Base-by-base conservation (phyloP, 2,888 invertebrate genomes). In the Erpobdella octoculata region DNA sequence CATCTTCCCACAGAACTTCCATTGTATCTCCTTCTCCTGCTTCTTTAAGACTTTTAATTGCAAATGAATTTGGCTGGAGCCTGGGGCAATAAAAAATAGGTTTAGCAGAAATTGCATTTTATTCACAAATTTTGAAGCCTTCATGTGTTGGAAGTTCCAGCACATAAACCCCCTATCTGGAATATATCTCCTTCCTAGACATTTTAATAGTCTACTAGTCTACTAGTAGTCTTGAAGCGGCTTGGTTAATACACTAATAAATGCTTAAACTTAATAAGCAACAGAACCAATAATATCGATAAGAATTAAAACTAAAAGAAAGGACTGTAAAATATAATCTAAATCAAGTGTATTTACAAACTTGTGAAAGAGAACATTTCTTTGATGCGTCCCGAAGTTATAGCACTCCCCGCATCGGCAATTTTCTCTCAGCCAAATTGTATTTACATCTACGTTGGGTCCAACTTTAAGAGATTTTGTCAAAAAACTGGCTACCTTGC, bases 381-480 rank as follows among this genome's bases (percentile, higher is more conserved):
- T 86, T 81, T 89, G 89, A 74, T 85, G 85, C 0, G 88, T 88
- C 36, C 82, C 81, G 0, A 80, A 78, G 77, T 88, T 87, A 78
- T 88, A 88, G 76, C 89, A 90, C 37, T 81, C 78, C 0, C 79
- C 72, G 79, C 89, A 88, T 85, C 86, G 85, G 84, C 88, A 88
- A 77, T 88, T 85, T 78, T 88, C 88, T 73, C 88, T 81, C 15
- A 88, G 83, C 88, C 88, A 88, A n/a, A 69, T 64, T 1, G 66
- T 66, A 35, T 71, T 71, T 35, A 66, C 36, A 18, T 38, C 21
- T 25, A 15, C 31, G 15, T 28, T 62, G 8, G 12, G 31, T 65
- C 18, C 35, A 21, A 41, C 33, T 41, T 62, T 62, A 31, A 64
- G 15, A n/a, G 68, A 41, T 33, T 48, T 64, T n/a, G 35, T 37